phyloP scores from a whole-genome alignment of 2,888 invertebrate genomes.

The Chalcosyrphus nemorum region DNA sequence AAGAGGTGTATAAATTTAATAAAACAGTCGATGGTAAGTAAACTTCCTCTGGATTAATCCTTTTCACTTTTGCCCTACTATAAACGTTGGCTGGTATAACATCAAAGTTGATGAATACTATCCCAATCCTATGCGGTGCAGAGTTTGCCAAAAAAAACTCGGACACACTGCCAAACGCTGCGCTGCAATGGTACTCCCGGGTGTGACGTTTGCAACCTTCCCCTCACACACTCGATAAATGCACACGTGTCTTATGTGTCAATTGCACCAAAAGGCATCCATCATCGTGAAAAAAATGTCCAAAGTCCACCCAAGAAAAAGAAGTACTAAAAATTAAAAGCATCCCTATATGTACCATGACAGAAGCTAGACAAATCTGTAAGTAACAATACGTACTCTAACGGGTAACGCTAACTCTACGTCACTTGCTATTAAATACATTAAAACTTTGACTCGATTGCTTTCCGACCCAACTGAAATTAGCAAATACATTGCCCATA shows the following conservation, averaged over 20 bases:
- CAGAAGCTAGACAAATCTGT: too few relatives aligned
- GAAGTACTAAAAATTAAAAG: too few relatives aligned
- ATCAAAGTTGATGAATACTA: constrained; percentile 6
- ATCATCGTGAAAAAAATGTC: not conserved
- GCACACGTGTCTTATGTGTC: too few relatives aligned
- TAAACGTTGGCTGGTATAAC: constrained; percentile 27
- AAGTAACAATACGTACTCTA: too few relatives aligned
- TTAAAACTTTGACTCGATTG: too few relatives aligned
- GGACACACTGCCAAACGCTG: constrained; percentile 10
- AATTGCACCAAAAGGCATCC: not conserved
- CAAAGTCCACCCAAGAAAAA: too few relatives aligned
- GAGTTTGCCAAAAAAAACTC: constrained; percentile 17
- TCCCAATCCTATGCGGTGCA: constrained; percentile 20
- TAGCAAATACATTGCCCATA: too few relatives aligned
- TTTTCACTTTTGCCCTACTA: constrained; percentile 34
- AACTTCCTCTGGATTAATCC: not conserved
- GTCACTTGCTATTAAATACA: too few relatives aligned
- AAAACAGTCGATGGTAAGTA: not conserved
- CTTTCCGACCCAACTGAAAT: too few relatives aligned
- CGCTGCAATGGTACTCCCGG: not conserved
- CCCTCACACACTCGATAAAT: not conserved
- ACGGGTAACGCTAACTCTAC: too few relatives aligned
- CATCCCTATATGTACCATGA: not conserved
- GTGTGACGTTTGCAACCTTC: constrained; percentile 5
- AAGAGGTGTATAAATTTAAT: constrained; percentile 28